phyloP scores from a whole-genome alignment of 2,888 invertebrate genomes.

The Frankliniella fusca region DNA sequence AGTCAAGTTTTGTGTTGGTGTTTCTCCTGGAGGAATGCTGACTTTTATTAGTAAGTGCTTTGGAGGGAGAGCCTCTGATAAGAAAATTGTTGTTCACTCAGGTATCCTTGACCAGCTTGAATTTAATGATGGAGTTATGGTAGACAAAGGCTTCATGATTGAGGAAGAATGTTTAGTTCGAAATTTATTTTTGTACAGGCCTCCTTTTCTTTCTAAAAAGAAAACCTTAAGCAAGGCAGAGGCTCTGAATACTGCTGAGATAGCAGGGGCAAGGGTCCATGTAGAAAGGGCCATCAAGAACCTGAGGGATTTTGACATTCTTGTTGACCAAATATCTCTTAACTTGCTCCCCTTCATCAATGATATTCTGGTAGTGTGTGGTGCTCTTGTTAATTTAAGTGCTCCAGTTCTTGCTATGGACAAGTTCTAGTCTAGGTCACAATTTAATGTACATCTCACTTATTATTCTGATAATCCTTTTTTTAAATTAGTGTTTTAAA shows the following conservation, averaged over 20 bases:
- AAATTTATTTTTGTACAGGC: too few species aligned
- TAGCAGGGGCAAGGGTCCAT: constrained; percentile 31
- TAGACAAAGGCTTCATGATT: constrained; percentile 32
- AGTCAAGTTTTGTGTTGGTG: constrained; percentile 30
- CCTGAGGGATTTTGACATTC: constrained; percentile 28
- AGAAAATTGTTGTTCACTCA: constrained; percentile 28
- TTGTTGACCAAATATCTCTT: neutral
- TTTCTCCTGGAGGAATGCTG: constrained; percentile 20
- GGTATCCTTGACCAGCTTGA: constrained; percentile 25
- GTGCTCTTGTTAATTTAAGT: too few species aligned
- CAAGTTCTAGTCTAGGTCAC: too few species aligned
- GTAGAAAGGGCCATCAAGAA: constrained; percentile 29
- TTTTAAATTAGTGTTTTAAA: too few species aligned
- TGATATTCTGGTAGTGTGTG: too few species aligned
- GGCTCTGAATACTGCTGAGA: neutral
- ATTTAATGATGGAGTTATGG: constrained; percentile 24
- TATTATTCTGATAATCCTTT: too few species aligned
- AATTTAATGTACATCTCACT: too few species aligned
- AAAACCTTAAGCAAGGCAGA: too few species aligned
- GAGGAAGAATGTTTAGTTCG: constrained; percentile 21
- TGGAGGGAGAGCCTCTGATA: constrained; percentile 28
- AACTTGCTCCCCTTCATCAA: too few species aligned
- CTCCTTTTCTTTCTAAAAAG: too few species aligned
- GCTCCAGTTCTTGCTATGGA: too few species aligned
- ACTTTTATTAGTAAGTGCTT: constrained; percentile 31